A percentile compares a stretch with the other conserved stretches of the same genome.
Conservation (phyloP, 2,888 invertebrate species). For the Acrocyrtus sp. region DNA sequence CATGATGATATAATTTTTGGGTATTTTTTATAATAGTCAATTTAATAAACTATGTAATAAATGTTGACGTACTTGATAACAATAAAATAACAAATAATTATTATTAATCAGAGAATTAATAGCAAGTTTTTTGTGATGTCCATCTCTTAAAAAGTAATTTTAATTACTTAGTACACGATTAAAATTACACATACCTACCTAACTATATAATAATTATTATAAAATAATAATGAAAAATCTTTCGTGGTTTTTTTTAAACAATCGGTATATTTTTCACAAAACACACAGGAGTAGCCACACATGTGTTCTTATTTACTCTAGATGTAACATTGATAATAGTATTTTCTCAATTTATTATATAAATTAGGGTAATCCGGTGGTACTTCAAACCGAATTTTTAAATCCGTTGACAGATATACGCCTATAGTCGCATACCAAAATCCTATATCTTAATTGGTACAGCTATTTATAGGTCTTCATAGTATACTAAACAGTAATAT, state of each 20-base stretch:
- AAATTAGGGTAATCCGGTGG: background rate
- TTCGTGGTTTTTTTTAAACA: too few species aligned
- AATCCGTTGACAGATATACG: background rate
- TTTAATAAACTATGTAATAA: constrained; percentile 9
- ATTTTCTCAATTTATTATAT: constrained; percentile 30
- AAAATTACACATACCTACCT: too few species aligned
- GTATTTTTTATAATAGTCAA: constrained; percentile 13
- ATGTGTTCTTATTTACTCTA: too few species aligned
- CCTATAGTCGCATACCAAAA: background rate
- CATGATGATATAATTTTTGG: constrained; percentile 22
- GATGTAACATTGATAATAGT: constrained; percentile 3
- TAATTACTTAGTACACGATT: too few species aligned
- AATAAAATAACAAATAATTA: background rate
- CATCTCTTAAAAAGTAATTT: too few species aligned
- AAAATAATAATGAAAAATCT: too few species aligned
- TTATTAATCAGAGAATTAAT: background rate
- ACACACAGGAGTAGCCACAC: too few species aligned
- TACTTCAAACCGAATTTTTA: too few species aligned
- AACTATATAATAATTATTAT: too few species aligned
- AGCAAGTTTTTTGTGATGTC: too few species aligned
- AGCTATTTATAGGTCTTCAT: background rate
- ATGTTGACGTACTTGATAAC: too few species aligned
- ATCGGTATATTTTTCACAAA: too few species aligned
- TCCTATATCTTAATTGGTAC: background rate
- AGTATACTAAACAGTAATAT: constrained; percentile 6